Conservation (phyloP, 2,113 vertebrate genomes). For the Nesoenas mayeri region DNA sequence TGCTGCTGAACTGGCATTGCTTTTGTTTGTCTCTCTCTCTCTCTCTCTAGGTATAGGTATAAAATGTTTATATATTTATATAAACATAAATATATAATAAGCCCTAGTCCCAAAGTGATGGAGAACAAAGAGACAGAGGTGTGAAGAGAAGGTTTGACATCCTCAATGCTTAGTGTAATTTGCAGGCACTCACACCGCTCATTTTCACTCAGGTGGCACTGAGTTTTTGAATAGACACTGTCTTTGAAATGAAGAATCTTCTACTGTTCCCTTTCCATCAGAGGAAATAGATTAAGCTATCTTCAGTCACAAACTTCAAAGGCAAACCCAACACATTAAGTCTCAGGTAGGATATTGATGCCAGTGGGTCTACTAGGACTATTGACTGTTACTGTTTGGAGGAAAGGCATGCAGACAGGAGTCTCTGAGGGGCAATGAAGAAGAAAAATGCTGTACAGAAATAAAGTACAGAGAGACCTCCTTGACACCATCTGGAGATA, state of each 20-base stretch:
- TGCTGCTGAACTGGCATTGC: fast-evolving
- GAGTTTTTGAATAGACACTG: not conserved
- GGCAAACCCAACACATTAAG: not conserved
- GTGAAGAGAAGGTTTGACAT: not conserved
- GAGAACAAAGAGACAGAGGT: not conserved
- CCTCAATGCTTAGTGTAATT: not conserved
- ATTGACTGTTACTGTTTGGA: not conserved
- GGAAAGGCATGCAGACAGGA: not conserved
- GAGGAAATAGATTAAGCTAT: not conserved
- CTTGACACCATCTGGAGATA: not conserved
- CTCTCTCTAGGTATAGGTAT: no score
- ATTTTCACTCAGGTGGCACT: not conserved
- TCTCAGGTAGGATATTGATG: not conserved
- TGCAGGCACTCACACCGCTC: not conserved
- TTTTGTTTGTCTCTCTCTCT: not conserved
- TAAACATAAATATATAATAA: not conserved
- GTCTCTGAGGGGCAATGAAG: not conserved
- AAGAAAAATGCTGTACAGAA: not conserved
- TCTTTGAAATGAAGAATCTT: not conserved
- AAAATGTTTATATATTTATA: not conserved
- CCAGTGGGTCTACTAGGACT: not conserved
- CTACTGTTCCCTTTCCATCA: not conserved
- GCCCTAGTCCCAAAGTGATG: not conserved
- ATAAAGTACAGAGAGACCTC: not conserved
- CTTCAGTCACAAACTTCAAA: not conserved